These are phyloP conservation scores for Fratercula arctica DNA, from an alignment of 2,797 vertebrate species.

Conservation along the genomic window DNA sequence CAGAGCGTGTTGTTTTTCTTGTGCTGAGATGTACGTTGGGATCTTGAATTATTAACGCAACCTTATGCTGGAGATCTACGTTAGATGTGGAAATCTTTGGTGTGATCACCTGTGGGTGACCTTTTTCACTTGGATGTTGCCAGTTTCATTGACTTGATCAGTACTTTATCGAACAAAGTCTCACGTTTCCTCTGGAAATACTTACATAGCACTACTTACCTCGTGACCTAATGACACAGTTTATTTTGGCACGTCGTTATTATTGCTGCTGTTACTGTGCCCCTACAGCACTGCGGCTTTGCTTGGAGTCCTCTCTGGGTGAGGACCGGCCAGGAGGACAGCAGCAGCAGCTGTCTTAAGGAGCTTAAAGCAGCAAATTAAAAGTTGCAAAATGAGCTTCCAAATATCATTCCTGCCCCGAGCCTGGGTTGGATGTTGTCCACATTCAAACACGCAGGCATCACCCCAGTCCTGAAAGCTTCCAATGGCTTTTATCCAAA, in stretches of 20 bases:
- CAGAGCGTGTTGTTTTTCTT: neutral
- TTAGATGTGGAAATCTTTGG: neutral
- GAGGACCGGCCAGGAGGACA: rapidly evolving
- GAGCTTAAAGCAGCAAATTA: neutral
- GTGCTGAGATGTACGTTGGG: neutral
- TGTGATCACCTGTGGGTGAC: neutral
- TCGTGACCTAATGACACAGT: neutral
- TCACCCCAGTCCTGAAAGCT: neutral
- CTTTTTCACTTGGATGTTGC: neutral
- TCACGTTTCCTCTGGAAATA: neutral
- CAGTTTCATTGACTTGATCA: neutral
- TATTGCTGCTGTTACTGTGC: neutral
- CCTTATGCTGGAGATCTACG: neutral
- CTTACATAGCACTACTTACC: neutral
- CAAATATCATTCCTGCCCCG: neutral
- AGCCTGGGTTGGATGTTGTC: neutral
- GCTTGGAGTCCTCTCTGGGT: rapidly evolving
- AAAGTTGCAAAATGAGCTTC: neutral
- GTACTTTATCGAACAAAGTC: neutral
- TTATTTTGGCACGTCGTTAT: neutral
- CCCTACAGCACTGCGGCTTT: rapidly evolving
- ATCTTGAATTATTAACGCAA: neutral
- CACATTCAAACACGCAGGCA: neutral
- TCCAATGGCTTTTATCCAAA: neutral
- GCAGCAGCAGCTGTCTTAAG: neutral